A percentile compares a stretch with the other conserved stretches of the same genome.
Conservation (phyloP, 1,140 invertebrate species). For the Tetraneura akinire region DNA sequence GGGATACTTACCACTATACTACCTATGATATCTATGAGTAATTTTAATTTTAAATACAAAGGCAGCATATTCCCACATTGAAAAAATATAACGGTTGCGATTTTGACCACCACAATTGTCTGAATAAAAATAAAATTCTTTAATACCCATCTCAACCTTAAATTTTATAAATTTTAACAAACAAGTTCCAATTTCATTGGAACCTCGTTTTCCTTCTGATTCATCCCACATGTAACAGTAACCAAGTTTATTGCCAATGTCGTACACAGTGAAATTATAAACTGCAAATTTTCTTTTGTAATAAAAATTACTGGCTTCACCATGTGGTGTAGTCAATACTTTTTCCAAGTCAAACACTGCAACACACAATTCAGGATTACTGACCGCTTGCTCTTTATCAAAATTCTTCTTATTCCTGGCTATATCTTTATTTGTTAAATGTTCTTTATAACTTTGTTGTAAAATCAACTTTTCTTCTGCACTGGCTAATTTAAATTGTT, state of each 20-base stretch:
- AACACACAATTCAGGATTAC: too few relatives aligned
- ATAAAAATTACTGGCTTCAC: background rate
- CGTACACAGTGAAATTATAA: background rate
- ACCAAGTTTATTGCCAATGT: background rate
- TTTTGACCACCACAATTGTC: too few relatives aligned
- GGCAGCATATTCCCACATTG: background rate
- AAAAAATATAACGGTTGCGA: background rate
- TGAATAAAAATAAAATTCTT: conserved; percentile 14
- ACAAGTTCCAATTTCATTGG: conserved; percentile 7
- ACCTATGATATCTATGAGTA: conserved; percentile 52
- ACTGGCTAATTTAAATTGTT: background rate
- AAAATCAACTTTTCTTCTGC: background rate
- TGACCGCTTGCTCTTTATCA: background rate
- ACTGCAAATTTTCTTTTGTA: too few relatives aligned
- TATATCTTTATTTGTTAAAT: background rate
- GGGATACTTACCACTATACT: conserved; percentile 58
- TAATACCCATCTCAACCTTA: background rate
- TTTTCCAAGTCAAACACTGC: conserved; percentile 8
- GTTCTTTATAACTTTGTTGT: background rate
- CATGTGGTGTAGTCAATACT: conserved; percentile 3
- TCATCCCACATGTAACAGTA: conserved; percentile 17
- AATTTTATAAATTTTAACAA: conserved; percentile 4
- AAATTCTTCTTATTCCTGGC: background rate
- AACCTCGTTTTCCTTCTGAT: background rate
- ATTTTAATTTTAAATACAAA: background rate